Base-by-base conservation (phyloP, 1,140 invertebrate genomes). In the Ylistrum balloti region DNA sequence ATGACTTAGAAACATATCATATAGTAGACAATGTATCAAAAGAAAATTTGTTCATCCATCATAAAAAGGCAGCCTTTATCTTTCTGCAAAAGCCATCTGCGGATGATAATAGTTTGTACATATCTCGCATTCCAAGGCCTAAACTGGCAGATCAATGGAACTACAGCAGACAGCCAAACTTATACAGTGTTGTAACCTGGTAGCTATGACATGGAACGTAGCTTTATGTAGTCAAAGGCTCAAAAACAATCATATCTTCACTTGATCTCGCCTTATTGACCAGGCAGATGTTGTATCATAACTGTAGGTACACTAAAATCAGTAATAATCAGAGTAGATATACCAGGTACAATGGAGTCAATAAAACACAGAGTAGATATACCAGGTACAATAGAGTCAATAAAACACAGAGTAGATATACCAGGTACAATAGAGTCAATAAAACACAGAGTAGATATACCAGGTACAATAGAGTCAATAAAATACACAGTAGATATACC, bases 21-120 rank as follows among this genome's bases (percentile, higher is more conserved):
- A 74, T 5, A 74, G 56, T 74, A 74, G 56, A 74, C 56, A 74
- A 74, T 74, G 56, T 74, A 74, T 74, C 56, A 74, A 74, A 74
- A 74, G 56, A 74, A 74, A n/a, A 74, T 74, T n/a, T 28, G 22
- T 74, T 74, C 56, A 74, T 74, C 56, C 56, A 74, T 74, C 56
- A 74, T 74, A 74, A 74, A 74, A 74, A 74, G 56, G 0, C 56
- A 74, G 56, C 56, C 56, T 74, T 74, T n/a, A 74, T 74, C 56
- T 74, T 74, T 74, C 9, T 74, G 56, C 28, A 74, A 28, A 74
- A 74, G 56, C 56, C n/a, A 74, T 74, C 56, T 74, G n/a, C 17
- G 28, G 56, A 74, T 1, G n/a, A 74, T 74, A 28, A 74, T 74
- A 28, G 56, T 74, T 48, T 74, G 56, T 74, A 28, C 56, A 74